Conservation (phyloP, 2,113 vertebrate species). For the Triplophysa siluroides region DNA sequence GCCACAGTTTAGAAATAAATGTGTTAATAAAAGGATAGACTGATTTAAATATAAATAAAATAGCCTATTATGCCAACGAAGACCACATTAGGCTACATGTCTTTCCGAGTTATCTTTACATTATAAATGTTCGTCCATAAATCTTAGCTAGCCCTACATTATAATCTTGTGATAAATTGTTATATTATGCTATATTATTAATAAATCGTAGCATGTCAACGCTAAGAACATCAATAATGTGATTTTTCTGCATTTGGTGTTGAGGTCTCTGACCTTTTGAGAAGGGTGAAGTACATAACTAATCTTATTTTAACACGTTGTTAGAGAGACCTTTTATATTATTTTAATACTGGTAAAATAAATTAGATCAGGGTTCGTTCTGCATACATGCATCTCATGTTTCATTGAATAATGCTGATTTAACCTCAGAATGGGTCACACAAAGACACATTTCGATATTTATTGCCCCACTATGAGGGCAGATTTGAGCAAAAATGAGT, state of each 20-base stretch:
- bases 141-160: no score
- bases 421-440: background rate
- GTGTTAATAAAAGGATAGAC: background rate
- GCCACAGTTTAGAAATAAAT: background rate
- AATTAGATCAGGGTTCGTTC: background rate
- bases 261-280: slow-evolving; percentile 1
- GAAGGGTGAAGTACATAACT: background rate
- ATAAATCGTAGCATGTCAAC: background rate
- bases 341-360: background rate
- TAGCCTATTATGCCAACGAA: no score
- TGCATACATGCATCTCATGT: background rate
- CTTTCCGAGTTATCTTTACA: background rate
- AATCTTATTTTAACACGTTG: background rate
- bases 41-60: background rate
- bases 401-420: background rate
- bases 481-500: background rate
- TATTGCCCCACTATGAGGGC: background rate
- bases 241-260: background rate
- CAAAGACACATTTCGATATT: background rate
- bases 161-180: no score
- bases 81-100: background rate
- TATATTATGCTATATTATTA: background rate
- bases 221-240: background rate
- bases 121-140: no score
- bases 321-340: background rate